Evolutionary conservation across 2,888 invertebrate genomes (phyloP).

Genomic region (Phengaris arion): DNA sequence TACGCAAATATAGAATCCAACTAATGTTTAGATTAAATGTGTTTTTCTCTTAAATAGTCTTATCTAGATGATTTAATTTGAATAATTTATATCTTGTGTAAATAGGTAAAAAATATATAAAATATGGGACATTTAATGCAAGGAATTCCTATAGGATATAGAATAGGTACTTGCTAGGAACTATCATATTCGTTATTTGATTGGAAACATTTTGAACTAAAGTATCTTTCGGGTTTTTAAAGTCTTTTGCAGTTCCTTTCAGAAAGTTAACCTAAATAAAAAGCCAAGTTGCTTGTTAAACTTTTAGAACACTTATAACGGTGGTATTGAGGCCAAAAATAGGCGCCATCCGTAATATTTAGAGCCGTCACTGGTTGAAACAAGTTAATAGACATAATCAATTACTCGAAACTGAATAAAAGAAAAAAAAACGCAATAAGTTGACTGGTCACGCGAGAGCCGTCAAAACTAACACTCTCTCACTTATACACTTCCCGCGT

Average conservation of each 20-base stretch:
- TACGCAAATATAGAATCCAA: slow-evolving; percentile 69
- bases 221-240: too few species aligned
- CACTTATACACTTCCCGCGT: slow-evolving; percentile 42
- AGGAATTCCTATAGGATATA: too few species aligned
- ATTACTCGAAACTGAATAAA: slow-evolving; percentile 58
- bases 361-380: slow-evolving; percentile 59
- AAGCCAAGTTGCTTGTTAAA: not conserved
- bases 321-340: slow-evolving; percentile 36
- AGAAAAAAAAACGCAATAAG: slow-evolving; percentile 56
- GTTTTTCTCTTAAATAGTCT: slow-evolving; percentile 43
- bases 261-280: not conserved
- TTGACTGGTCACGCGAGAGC: slow-evolving; percentile 61
- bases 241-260: not conserved
- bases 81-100: slow-evolving; percentile 32
- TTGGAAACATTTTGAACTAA: too few species aligned
- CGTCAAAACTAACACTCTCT: slow-evolving; percentile 58
- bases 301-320: not conserved
- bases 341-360: slow-evolving; percentile 51
- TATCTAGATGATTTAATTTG: slow-evolving; percentile 32
- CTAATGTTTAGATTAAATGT: slow-evolving; percentile 49
- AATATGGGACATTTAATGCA: too few species aligned
- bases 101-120: not conserved
- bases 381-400: slow-evolving; percentile 66
- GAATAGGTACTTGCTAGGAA: too few species aligned
- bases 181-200: too few species aligned